These are phyloP conservation scores for Oryzias dopingdopingensis DNA, from an alignment of 2,797 vertebrate species.

Conservation along the genomic window DNA sequence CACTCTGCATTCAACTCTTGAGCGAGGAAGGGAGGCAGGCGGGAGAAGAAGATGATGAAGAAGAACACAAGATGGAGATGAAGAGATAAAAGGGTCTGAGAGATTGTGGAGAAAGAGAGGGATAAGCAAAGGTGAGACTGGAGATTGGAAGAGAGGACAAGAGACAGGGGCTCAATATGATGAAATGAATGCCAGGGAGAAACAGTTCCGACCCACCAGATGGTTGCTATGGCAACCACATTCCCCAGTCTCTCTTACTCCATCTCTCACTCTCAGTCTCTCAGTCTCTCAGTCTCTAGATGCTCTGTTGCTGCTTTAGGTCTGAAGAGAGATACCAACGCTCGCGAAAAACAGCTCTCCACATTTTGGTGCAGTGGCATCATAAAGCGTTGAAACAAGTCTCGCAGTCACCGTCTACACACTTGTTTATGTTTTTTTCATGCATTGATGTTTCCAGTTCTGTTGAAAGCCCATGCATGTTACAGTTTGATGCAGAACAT, in stretches of 20 bases:
- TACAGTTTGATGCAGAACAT: background rate
- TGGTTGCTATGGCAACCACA: slow-evolving; percentile 84
- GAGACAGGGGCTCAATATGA: slow-evolving; percentile 67
- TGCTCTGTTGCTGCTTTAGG: slow-evolving; percentile 71
- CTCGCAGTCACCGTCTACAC: slow-evolving; percentile 22
- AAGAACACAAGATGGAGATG: slow-evolving; percentile 53
- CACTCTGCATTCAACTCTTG: slow-evolving; percentile 34
- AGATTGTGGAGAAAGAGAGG: slow-evolving; percentile 42
- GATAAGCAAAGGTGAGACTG: slow-evolving; percentile 60
- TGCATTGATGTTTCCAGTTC: background rate
- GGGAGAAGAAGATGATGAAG: slow-evolving; percentile 31
- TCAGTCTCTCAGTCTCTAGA: slow-evolving; percentile 54
- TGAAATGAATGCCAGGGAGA: slow-evolving; percentile 76
- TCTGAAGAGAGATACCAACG: slow-evolving; percentile 64
- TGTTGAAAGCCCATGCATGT: slow-evolving; percentile 4
- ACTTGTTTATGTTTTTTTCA: slow-evolving; percentile 10
- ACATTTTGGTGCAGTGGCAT: slow-evolving; percentile 71
- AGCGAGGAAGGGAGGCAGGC: slow-evolving; percentile 1
- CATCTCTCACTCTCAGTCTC: slow-evolving; percentile 44
- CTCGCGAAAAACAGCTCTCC: slow-evolving; percentile 51
- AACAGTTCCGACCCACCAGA: slow-evolving; percentile 78
- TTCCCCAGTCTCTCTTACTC: slow-evolving; percentile 55
- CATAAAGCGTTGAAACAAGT: slow-evolving; percentile 46
- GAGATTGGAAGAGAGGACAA: slow-evolving; percentile 46
- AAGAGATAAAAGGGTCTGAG: slow-evolving; percentile 59